Evolutionary conservation across 2,888 invertebrate genomes (phyloP), one percentile per base, ranked within the genome.

Genomic region (Eupithecia abbreviata): DNA sequence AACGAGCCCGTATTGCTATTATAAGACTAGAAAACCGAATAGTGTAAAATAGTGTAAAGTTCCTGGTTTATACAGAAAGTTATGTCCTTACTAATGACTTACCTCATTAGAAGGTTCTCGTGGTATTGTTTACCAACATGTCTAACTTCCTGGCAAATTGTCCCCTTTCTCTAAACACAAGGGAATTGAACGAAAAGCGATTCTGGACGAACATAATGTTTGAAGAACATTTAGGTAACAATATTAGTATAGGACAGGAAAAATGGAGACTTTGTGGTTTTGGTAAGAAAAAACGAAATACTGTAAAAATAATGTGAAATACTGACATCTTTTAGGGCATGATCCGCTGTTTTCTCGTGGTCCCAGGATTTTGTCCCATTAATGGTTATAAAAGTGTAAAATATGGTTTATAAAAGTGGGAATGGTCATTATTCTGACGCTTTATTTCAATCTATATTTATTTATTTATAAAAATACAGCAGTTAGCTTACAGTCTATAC

Each of bases 51-150:
- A 55, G 10, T 30, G 58, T 18, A 18, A 18, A 18, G 9, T 30
- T 30, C 30, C 18, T 62, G 30, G 62, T 62, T 62, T 62, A 42
- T 42, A 66, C 15, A 41, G 42, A 42, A 42, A 15, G 13, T 41
- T 65, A 66, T 7, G 15, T 66, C 30, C 30, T 30, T 30, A 18
- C 42, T 88, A 88, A 88, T 88, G 86, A 76, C 79, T 75, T 51
- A 66, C 82, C 87, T 88, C 88, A 87, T 89, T 88, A 88, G 83
- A 84, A 72, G 65, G 74, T 70, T 47, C 71, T 45, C 77, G 72
- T 62, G 0, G 72, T 74, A 69, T 70, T 72, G 69, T 70, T 74
- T 69, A 77, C 65, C 65, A 45, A 72, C 45, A 66, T 70, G 15
- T 71, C n/a, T 42, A 75, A 75, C 58, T 45, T 62, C 10, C 62